These are phyloP conservation scores for Cetoscarus ocellatus DNA, from an alignment of 2,797 vertebrate genomes.

Conservation along the genomic window DNA sequence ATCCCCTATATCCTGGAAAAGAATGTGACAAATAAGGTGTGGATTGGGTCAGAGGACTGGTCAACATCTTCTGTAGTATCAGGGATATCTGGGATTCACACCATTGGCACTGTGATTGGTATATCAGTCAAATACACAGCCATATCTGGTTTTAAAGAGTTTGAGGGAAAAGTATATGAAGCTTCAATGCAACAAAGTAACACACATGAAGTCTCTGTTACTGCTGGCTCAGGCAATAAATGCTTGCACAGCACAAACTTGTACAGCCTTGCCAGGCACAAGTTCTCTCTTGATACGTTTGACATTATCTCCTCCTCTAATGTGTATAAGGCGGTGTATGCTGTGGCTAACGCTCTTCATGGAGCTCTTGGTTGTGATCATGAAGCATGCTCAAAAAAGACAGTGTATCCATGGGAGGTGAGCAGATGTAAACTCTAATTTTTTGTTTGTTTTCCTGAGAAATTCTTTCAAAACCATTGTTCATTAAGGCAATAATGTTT, in stretches of 20 bases:
- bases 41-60: constrained; percentile 91
- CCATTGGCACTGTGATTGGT: constrained; percentile 86
- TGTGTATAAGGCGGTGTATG: constrained; percentile 87
- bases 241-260: constrained; percentile 72
- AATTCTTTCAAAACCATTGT: neutral
- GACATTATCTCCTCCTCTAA: constrained; percentile 82
- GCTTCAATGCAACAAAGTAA: constrained; percentile 28
- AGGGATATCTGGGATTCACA: constrained; percentile 72
- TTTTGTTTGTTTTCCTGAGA: neutral
- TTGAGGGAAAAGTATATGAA: constrained; percentile 68
- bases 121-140: constrained; percentile 73
- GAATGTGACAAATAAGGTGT: constrained; percentile 84
- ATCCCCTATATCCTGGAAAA: constrained; percentile 77
- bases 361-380: constrained; percentile 78
- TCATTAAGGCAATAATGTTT: neutral
- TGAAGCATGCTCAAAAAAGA: constrained; percentile 66
- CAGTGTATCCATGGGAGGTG: constrained; percentile 86
- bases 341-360: constrained; percentile 87
- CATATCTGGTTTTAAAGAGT: constrained; percentile 80
- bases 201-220: neutral
- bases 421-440: constrained; percentile 56
- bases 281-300: constrained; percentile 59
- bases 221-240: constrained; percentile 1
- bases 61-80: constrained; percentile 79
- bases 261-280: constrained; percentile 63